Percentiles rank a stretch among this genome's conserved stretches.
Evolutionary conservation across 2,888 invertebrate species (phyloP).

Genomic region (Acrobasis suavella): DNA sequence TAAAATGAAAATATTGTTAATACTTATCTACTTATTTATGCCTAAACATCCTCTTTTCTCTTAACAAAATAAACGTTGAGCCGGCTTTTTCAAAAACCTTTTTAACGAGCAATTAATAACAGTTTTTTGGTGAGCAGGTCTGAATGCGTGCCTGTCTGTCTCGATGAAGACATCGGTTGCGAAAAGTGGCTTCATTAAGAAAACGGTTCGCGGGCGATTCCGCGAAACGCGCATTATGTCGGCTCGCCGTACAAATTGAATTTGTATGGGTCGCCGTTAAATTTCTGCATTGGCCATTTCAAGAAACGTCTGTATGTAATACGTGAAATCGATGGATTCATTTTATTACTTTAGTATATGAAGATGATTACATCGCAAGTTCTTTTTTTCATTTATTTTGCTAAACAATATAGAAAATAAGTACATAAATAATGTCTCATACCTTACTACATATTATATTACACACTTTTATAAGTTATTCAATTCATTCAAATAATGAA

Average conservation of each 20-base stretch:
- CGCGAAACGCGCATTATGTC: slow-evolving; percentile 31
- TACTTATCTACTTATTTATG: too few species aligned
- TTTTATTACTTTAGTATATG: not conserved
- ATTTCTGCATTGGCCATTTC: not conserved
- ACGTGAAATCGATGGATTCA: not conserved
- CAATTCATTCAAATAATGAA: too few species aligned
- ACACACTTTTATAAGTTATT: too few species aligned
- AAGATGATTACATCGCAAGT: not conserved
- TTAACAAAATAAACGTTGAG: not conserved
- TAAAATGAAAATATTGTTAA: too few species aligned
- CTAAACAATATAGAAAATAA: too few species aligned
- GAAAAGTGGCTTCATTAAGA: slow-evolving; percentile 68
- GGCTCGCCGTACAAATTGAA: slow-evolving; percentile 22
- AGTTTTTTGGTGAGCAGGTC: slow-evolving; percentile 2
- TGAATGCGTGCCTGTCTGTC: slow-evolving; percentile 52
- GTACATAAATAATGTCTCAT: too few species aligned
- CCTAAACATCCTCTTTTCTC: too few species aligned
- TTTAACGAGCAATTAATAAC: slow-evolving; percentile 9
- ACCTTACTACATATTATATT: too few species aligned
- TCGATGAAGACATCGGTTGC: slow-evolving; percentile 69
- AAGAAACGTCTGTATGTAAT: not conserved
- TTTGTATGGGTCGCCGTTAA: slow-evolving; percentile 20
- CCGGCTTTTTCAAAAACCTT: not conserved
- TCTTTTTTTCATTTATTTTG: too few species aligned
- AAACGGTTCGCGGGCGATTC: slow-evolving; percentile 32